A percentile compares a stretch with the other conserved stretches of the same genome.
phyloP scores from a whole-genome alignment of 1,140 invertebrate genomes.

The Drosophila funebris region DNA sequence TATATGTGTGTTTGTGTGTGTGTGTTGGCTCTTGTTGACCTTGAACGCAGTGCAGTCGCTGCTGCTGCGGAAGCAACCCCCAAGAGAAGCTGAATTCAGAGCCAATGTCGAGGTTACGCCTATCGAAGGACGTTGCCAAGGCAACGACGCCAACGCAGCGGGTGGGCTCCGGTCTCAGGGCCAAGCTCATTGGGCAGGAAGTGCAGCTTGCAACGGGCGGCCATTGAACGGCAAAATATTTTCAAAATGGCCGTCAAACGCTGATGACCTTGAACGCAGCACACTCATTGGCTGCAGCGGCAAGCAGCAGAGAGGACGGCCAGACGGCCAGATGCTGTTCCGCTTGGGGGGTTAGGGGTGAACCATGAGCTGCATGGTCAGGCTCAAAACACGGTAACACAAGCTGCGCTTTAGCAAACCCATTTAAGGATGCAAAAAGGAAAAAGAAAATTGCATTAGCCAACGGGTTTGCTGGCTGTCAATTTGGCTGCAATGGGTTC shows the following conservation, averaged over 20 bases:
- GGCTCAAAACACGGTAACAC: conserved; percentile 2
- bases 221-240: conserved; percentile 61
- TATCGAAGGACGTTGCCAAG: conserved; percentile 73
- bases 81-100: conserved; percentile 24
- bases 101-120: conserved; percentile 78
- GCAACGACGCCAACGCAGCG: conserved; percentile 45
- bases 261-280: conserved; percentile 62
- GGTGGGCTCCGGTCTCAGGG: conserved; percentile 41
- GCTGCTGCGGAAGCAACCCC: conserved; percentile 57
- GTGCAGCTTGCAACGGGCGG: conserved; percentile 62
- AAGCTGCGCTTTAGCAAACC: background rate
- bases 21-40: conserved; percentile 50
- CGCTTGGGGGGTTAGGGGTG: background rate
- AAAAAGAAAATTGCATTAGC: background rate
- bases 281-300: conserved; percentile 48
- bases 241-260: conserved; percentile 77
- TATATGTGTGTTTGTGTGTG: background rate
- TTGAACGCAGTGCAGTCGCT: conserved; percentile 40
- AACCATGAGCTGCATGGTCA: background rate
- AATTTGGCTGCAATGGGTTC: background rate
- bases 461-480: background rate
- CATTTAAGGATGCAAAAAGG: background rate
- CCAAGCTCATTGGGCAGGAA: conserved; percentile 74
- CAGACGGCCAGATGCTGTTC: background rate
- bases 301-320: background rate